Evolutionary conservation across 2,113 vertebrate species (phyloP), one percentile per base, ranked within the genome.

Genomic region (Leiothrix lutea): DNA sequence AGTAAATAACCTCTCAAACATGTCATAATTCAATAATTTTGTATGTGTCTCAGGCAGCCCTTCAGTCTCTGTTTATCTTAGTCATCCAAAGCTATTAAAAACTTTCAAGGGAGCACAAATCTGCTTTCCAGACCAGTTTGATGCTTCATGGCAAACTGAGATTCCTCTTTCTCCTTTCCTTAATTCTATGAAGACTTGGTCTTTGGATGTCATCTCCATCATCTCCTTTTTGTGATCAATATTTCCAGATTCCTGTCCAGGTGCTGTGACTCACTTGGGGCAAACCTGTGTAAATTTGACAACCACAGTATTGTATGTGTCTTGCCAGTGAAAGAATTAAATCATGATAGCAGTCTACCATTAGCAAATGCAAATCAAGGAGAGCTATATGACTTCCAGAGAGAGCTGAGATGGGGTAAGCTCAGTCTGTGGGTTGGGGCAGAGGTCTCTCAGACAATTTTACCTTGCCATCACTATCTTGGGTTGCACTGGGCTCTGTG

Each of bases 21-120:
- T 92, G 80, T 86, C 72, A 89, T 75, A 95, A 95, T 96, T 84
- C 94, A 95, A n/a, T 92, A 84, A 89, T 94, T 96, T 87, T 88
- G 50, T 87, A 11, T 86, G 83, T 88, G 91, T 94, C 73, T 82
- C 58, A 89, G 58, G 80, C 95, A 92, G 57, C 79, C 86, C 75
- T 91, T 82, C 80, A 45, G 91, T 90, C 89, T 96, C 72, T 78
- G 67, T 93, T 97, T 95, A 80, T 91, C 88, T 90, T 93, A 73
- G 57, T 88, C 86, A 88, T 81, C 64, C 92, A 90, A 2, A 80
- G 75, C 82, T 84, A 69, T 71, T 92, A 88, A 92, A 86, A 95
- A 31, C 31, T 81, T 88, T 42, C n/a, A 74, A 23, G 54, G 19
- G 61, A 81, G 48, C 72, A 81, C 69, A 90, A 96, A 72, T 90